phyloP scores from a whole-genome alignment of 1,140 invertebrate genomes.

The Pachyrhynchus sulphureomaculatus region DNA sequence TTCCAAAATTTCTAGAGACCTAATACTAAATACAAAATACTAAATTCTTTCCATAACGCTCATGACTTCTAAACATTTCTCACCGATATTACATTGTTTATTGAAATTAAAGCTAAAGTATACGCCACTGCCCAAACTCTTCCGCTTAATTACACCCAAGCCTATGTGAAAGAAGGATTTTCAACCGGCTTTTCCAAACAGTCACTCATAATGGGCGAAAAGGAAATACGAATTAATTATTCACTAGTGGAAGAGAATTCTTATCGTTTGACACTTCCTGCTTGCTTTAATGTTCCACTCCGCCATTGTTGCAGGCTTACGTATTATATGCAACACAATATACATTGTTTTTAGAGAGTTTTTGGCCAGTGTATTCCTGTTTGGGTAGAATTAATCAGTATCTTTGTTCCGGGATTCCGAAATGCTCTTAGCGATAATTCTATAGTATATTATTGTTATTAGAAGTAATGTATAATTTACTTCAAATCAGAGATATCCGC shows the following conservation, averaged over 20 bases:
- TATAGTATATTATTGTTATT: no score
- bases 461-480: no score
- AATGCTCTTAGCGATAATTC: no score
- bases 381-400: no score
- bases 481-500: no score
- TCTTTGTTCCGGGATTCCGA: no score
- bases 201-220: slow-evolving; percentile 9
- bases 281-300: neutral
- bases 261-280: slow-evolving; percentile 15
- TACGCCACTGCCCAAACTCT: slow-evolving; percentile 2
- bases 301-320: neutral
- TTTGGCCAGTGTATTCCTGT: no score
- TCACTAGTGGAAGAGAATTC: slow-evolving; percentile 18
- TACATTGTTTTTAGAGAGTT: neutral
- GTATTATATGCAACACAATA: slow-evolving; percentile 10
- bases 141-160: slow-evolving; percentile 11
- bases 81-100: no score
- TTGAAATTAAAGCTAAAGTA: no score
- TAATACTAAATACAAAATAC: neutral
- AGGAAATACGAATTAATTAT: slow-evolving; percentile 20
- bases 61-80: no score
- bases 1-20: no score
- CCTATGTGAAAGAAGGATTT: neutral
- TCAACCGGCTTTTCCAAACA: slow-evolving; percentile 4
- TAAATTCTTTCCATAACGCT: neutral